Conservation (phyloP, 1,140 invertebrate genomes). For the Subanguina moxae region DNA sequence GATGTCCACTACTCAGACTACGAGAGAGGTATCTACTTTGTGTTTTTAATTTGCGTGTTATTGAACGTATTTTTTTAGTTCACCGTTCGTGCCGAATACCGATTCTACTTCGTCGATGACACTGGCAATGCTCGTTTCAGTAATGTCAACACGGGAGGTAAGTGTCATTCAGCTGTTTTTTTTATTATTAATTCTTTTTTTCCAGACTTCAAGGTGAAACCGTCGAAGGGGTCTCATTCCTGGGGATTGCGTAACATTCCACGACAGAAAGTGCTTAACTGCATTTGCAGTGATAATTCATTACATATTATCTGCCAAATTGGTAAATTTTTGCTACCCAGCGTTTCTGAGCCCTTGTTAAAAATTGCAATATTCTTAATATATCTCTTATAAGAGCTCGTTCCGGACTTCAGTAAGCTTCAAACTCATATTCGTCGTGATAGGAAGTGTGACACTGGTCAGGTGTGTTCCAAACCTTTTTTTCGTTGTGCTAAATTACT, state of each 20-base stretch:
- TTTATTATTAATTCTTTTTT: no score
- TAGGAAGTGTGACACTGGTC: constrained; percentile 20
- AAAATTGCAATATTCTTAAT: no score
- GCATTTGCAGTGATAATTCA: constrained; percentile 51
- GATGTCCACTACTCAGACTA: constrained; percentile 55
- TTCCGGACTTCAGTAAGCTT: constrained; percentile 52
- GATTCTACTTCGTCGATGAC: constrained; percentile 57
- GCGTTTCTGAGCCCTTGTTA: no score
- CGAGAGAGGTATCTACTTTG: constrained; percentile 43
- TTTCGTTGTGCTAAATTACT: background rate
- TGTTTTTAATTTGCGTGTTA: background rate
- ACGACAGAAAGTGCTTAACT: constrained; percentile 50
- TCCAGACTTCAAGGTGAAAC: constrained; percentile 57
- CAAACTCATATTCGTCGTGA: constrained; percentile 33
- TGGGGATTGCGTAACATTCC: constrained; percentile 59
- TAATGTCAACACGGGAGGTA: constrained; percentile 54
- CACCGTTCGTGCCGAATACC: constrained; percentile 56
- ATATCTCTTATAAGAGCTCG: constrained; percentile 30
- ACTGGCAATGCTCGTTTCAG: constrained; percentile 38
- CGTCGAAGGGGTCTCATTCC: constrained; percentile 57
- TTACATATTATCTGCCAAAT: constrained; percentile 51
- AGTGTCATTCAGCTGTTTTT: no score
- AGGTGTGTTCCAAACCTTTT: constrained; percentile 22
- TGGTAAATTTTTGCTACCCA: no score
- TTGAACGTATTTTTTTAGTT: constrained; percentile 36